Evolutionary conservation across 2,888 invertebrate genomes (phyloP), one percentile per base, ranked within the genome.

Genomic region (Mythimna pallens): DNA sequence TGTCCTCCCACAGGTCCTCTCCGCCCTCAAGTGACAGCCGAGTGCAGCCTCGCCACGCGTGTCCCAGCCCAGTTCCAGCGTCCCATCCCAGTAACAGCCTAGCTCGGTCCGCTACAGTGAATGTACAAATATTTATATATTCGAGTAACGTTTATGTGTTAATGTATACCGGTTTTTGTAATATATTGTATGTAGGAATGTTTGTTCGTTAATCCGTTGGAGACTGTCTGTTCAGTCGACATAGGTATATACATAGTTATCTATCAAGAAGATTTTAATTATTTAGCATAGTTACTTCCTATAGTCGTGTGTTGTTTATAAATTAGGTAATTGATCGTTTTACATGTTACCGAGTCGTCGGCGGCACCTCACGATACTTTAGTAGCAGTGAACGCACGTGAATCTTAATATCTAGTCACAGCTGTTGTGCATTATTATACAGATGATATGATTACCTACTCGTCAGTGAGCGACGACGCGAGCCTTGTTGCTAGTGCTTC

Each of bases 341-440:
- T 80, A 77, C 86, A 84, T 87, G 87, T 84, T 83, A 81, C 82
- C 87, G 81, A 78, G 84, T 82, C 81, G 85, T 80, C 81, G 82
- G 78, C 84, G 87, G 84, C 86, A 86, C 82, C 85, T 83, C 85
- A 81, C 85, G 78, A 81, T 82, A 81, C 68, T 74, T 70, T 68
- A 73, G 79, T 81, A 86, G 86, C 85, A 77, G 84, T 82, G 86
- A 80, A 78, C 83, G 89, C 92, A 89, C 91, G 90, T 86, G 91
- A 91, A 92, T 92, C 89, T 93, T 91, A 82, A 86, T 86, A 88
- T 94, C 94, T 94, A 94, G 94, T 94, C 94, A 93, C 93, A 90
- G 90, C 91, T 92, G 93, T 93, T 93, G 93, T 93, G 93, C 92
- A 90, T 92, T 89, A 82, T 84, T 84, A 80, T 73, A 85, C 81